Evolutionary conservation across 2,797 vertebrate species (phyloP), one percentile per base, ranked within the genome.

Genomic region (Rhincodon typus): DNA sequence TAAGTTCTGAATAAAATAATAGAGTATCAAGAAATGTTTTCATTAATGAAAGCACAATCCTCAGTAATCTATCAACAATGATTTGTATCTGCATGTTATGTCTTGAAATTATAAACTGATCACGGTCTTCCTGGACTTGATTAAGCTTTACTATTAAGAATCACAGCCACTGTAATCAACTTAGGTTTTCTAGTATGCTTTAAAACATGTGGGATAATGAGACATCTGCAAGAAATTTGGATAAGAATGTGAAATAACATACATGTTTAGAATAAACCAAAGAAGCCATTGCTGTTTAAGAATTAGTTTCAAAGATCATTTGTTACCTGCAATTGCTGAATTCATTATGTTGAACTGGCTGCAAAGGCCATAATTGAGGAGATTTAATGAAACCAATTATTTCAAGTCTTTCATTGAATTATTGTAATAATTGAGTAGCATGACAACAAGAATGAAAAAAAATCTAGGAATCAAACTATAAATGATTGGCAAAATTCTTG

Each of bases 51-150:
- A 93, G 19, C 17, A 67, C 88, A n/a, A 67, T 91, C 62, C 19
- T 38, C 66, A 25, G 90, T 38, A 93, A 93, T 19, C n/a, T 67
- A 34, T 67, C 21, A 12, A 42, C 38, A 67, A 38, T 93, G 19
- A 67, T 93, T 25, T 93, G 90, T 38, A 42, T 38, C n/a, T 91
- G 88, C 57, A 91, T n/a, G 57, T 0, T 6, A 34, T 90, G 57
- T 91, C 30, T 91, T 91, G 53, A 91, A 91, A 91, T 57, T 27
- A 88, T 88, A 88, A 91, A 66, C 57, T 91, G 88, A 91, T 66
- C 30, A 19, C 34, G 19, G 15, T 17, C 27, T 42, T 93, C n/a
- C 66, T 93, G n/a, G n/a, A n/a, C n/a, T 91, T 67, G 34, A 38
- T 57, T 69, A 62, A 69, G 67, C 90, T 38, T n/a, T 77, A 77